These are phyloP conservation scores for Aldrovandia affinis DNA, from an alignment of 2,797 vertebrate species.

Conservation along the genomic window DNA sequence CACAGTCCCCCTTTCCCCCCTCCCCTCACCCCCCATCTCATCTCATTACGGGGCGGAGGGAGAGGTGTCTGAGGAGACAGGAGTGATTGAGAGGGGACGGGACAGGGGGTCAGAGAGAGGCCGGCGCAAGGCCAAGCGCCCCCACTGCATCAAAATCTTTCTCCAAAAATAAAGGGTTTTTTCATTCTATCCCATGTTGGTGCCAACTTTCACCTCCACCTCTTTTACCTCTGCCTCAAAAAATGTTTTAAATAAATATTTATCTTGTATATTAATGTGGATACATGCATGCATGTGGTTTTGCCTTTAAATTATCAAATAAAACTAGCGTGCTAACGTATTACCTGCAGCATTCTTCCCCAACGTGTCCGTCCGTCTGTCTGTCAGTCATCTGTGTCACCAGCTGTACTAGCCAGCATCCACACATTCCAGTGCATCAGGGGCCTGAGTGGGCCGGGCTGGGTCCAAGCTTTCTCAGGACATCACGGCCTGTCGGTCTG, in stretches of 20 bases:
- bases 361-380: background rate
- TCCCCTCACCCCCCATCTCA: constrained; percentile 42
- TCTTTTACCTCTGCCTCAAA: too few species aligned
- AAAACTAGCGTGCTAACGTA: background rate
- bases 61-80: constrained; percentile 61
- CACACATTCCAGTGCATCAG: too few species aligned
- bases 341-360: background rate
- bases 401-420: too few species aligned
- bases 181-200: background rate
- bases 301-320: background rate
- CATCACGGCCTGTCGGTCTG: too few species aligned
- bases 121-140: constrained; percentile 57
- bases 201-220: background rate
- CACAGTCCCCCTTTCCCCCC: constrained; percentile 40
- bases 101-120: constrained; percentile 66
- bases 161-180: background rate
- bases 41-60: constrained; percentile 53
- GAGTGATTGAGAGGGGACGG: constrained; percentile 53
- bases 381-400: background rate
- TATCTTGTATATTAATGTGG: background rate
- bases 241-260: too few species aligned
- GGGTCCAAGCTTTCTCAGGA: too few species aligned
- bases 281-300: background rate
- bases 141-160: constrained; percentile 27
- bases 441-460: too few species aligned